Conservation (phyloP, 2,113 vertebrate species). For the Lamprologus ornatipinnis region DNA sequence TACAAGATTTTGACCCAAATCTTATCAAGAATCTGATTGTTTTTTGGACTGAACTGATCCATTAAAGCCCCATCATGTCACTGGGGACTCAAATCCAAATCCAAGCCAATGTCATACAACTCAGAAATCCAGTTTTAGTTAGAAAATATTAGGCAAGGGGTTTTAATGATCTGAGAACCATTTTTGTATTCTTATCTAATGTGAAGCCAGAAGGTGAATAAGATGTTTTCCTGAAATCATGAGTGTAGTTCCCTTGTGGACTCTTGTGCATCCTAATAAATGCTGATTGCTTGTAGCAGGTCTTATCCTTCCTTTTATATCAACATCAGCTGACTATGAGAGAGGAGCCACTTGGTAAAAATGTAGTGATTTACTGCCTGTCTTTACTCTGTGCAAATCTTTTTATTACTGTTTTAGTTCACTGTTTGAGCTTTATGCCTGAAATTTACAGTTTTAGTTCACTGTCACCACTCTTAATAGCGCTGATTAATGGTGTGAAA, state of each 20-base stretch:
- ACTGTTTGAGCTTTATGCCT: neutral
- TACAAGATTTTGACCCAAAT: neutral
- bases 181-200: neutral
- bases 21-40: neutral
- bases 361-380: neutral
- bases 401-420: neutral
- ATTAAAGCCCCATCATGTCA: neutral
- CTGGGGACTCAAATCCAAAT: neutral
- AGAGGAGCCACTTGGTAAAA: neutral
- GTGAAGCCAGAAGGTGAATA: neutral
- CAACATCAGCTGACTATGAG: neutral
- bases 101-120: neutral
- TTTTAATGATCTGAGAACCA: neutral
- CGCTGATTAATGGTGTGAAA: neutral
- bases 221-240: neutral
- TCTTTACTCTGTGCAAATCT: neutral
- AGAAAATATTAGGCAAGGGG: neutral
- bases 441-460: neutral
- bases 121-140: neutral
- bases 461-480: neutral
- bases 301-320: neutral
- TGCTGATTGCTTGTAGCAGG: neutral
- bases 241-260: neutral
- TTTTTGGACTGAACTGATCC: neutral
- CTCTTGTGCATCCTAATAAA: neutral